Evolutionary conservation across 2,113 vertebrate genomes (phyloP).

Genomic region (Ophiodon elongatus): DNA sequence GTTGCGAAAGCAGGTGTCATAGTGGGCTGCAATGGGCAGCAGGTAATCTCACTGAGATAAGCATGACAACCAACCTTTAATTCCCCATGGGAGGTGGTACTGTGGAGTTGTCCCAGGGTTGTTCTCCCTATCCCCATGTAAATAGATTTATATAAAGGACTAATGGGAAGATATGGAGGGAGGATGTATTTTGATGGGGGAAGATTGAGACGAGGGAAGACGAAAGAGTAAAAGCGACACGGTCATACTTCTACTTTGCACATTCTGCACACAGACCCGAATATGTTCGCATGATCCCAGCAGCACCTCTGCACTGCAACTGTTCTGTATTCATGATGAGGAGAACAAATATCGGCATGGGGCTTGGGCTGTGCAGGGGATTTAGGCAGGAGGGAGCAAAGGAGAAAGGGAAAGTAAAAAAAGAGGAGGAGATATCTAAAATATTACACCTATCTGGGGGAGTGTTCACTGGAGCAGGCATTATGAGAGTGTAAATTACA

Average conservation of each 20-base stretch:
- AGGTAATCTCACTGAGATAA: slow-evolving; percentile 74
- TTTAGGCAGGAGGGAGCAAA: slow-evolving; percentile 36
- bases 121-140: slow-evolving; percentile 20
- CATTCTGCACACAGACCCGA: slow-evolving; percentile 48
- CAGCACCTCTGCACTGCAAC: slow-evolving; percentile 44
- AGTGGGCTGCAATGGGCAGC: slow-evolving; percentile 63
- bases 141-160: slow-evolving; percentile 54
- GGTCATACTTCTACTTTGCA: slow-evolving; percentile 12
- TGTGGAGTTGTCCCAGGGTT: slow-evolving; percentile 38
- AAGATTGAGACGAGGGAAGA: slow-evolving; percentile 6
- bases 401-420: slow-evolving; percentile 19
- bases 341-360: slow-evolving; percentile 64
- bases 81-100: slow-evolving; percentile 69
- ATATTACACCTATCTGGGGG: slow-evolving; percentile 75
- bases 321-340: slow-evolving; percentile 78
- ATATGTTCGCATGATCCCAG: slow-evolving; percentile 51
- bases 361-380: slow-evolving; percentile 38
- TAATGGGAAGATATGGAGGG: slow-evolving; percentile 33
- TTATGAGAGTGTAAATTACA: slow-evolving; percentile 80
- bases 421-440: slow-evolving; percentile 65
- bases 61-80: slow-evolving; percentile 72
- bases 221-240: slow-evolving; percentile 2
- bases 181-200: slow-evolving; percentile 45
- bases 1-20: slow-evolving; percentile 69
- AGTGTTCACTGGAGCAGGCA: slow-evolving; percentile 74